A percentile compares a stretch with the other conserved stretches of the same genome.
phyloP scores from a whole-genome alignment of 2,113 vertebrate genomes.

The Amazona guildingii region DNA sequence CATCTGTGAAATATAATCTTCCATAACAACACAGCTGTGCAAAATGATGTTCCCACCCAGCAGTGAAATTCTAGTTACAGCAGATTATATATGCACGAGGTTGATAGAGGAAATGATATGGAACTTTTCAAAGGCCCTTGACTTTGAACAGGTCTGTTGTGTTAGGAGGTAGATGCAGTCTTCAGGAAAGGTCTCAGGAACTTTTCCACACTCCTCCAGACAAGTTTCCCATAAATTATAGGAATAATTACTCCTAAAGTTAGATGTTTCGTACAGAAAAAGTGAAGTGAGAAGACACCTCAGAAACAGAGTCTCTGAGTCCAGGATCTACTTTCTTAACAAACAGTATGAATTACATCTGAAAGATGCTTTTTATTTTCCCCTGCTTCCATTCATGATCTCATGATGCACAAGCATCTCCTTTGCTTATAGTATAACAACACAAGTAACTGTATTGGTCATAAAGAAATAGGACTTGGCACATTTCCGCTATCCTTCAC shows the following conservation, averaged over 20 bases:
- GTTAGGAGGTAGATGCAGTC: not conserved
- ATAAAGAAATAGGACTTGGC: not conserved
- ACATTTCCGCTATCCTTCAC: not conserved
- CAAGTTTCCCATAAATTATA: not conserved
- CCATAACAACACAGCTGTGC: conserved; percentile 34
- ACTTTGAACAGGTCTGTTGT: not conserved
- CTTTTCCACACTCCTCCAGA: not conserved
- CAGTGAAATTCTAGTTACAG: not conserved
- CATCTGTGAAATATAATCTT: conserved; percentile 21
- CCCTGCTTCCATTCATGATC: not conserved
- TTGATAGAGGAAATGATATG: not conserved
- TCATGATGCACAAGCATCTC: not conserved
- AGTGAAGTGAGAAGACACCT: not conserved
- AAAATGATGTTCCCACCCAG: not conserved
- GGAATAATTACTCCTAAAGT: not conserved
- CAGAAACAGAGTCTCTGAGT: conserved; percentile 1
- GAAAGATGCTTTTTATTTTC: not conserved
- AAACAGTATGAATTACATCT: not conserved
- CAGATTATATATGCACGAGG: not conserved
- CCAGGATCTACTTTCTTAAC: not conserved
- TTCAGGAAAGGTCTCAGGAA: not conserved
- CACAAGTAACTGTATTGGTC: not conserved
- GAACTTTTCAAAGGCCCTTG: not conserved
- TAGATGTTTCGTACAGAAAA: not conserved
- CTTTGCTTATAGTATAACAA: not conserved